Conservation (phyloP, 2,888 invertebrate species). For the Plagiodera versicolora region DNA sequence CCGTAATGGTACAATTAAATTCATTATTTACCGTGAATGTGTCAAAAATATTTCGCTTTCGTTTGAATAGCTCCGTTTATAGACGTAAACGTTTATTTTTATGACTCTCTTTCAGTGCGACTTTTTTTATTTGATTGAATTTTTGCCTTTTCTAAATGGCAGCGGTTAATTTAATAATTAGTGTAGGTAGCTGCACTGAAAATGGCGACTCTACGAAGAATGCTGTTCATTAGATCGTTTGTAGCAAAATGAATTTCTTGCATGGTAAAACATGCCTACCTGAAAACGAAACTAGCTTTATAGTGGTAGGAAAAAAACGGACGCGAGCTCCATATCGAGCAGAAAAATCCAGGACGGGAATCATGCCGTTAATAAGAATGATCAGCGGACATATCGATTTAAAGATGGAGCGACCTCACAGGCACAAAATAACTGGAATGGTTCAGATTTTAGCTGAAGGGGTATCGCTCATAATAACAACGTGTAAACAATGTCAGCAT, state of each 20-base stretch:
- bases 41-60: slow-evolving; percentile 29
- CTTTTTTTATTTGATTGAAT: slow-evolving; percentile 18
- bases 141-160: slow-evolving; percentile 17
- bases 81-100: slow-evolving; percentile 20
- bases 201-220: slow-evolving; percentile 34
- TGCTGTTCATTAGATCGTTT: slow-evolving; percentile 26
- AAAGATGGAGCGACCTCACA: slow-evolving; percentile 52
- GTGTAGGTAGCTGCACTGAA: slow-evolving; percentile 23
- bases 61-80: slow-evolving; percentile 22
- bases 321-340: slow-evolving; percentile 42
- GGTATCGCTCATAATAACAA: slow-evolving; percentile 53
- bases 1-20: slow-evolving; percentile 23
- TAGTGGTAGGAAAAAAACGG: slow-evolving; percentile 29
- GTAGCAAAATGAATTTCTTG: slow-evolving; percentile 42
- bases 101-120: slow-evolving; percentile 22
- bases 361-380: slow-evolving; percentile 47
- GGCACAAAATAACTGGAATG: slow-evolving; percentile 53
- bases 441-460: slow-evolving; percentile 54
- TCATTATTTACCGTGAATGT: slow-evolving; percentile 24
- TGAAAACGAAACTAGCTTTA: slow-evolving; percentile 29
- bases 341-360: slow-evolving; percentile 45
- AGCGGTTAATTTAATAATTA: slow-evolving; percentile 33
- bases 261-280: slow-evolving; percentile 30
- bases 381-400: slow-evolving; percentile 46
- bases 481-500: slow-evolving; percentile 51